Evolutionary conservation across 2,113 vertebrate genomes (phyloP), one percentile per base, ranked within the genome.

Genomic region (Carassius auratus): DNA sequence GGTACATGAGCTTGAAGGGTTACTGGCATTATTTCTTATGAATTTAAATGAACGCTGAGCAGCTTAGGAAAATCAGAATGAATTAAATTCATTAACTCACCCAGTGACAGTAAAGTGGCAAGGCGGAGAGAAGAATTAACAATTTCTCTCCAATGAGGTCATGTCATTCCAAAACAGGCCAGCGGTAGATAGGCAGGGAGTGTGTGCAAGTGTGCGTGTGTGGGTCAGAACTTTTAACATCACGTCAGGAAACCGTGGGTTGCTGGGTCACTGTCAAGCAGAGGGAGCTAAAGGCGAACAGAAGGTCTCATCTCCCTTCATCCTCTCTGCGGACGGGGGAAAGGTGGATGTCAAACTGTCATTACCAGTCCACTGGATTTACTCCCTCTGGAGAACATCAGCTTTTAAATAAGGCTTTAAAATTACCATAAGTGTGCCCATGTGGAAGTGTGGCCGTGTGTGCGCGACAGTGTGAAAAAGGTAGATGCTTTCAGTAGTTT

Each of bases 41-140:
- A 83, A 89, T 91, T 87, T 89, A 88, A 91, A 93, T 78, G 33
- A 90, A 88, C 84, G 84, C 83, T 90, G 89, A 93, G 90, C 89
- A 87, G 89, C 88, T 88, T 90, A 90, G 85, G n/a, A 8, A 87
- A 88, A 91, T 92, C 86, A 89, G 85, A 85, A 87, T 87, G 82
- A 84, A 83, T 91, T 90, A 87, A 93, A 92, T 90, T 91, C 89
- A 89, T 92, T 91, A 90, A 86, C 76, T 82, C 73, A 75, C 50
- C 61, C 48, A 82, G 89, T 87, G 85, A 89, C 89, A 88, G 86
- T 69, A 73, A 85, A 71, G 64, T 84, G 85, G 80, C 85, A 88
- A 77, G 61, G 76, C 77, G 26, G 79, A 85, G 83, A 87, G 48
- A 76, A 78, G 85, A 87, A 86, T 89, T 88, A 89, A 85, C 84